Evolutionary conservation across 92 coral and sea anemone genomes (phyloP).

Genomic region (Siderastrea radians): DNA sequence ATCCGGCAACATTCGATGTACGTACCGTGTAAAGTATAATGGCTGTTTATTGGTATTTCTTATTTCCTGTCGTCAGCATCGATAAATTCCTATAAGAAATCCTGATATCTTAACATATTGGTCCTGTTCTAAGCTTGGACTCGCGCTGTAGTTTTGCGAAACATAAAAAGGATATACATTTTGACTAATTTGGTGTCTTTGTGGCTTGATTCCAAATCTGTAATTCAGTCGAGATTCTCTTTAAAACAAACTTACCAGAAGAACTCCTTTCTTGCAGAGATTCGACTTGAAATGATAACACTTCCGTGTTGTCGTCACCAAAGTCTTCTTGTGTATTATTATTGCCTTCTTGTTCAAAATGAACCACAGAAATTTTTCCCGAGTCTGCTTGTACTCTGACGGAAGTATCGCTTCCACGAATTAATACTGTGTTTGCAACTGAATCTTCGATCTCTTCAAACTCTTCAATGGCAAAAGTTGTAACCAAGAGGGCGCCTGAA

Average conservation of each 20-base stretch:
- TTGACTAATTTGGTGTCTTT: too few relatives aligned
- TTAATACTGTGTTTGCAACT: constrained; percentile 10
- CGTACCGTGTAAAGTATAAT: too few relatives aligned
- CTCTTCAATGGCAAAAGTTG: background rate
- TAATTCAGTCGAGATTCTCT: background rate
- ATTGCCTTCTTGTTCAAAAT: constrained; percentile 23
- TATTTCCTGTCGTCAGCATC: too few relatives aligned
- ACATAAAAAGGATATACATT: too few relatives aligned
- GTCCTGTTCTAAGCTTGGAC: too few relatives aligned
- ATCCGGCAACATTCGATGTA: too few relatives aligned
- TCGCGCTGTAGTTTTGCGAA: too few relatives aligned
- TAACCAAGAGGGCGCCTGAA: constrained; percentile 12
- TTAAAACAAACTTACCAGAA: background rate
- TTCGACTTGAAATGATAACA: constrained; percentile 27
- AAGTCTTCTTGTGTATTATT: constrained; percentile 25
- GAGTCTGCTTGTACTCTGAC: constrained; percentile 14
- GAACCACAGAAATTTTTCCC: constrained; percentile 26
- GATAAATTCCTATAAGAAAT: too few relatives aligned
- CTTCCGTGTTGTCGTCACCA: constrained; percentile 14
- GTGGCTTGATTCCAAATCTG: too few relatives aligned
- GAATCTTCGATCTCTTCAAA: background rate
- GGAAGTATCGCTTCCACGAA: constrained; percentile 42
- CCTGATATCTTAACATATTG: too few relatives aligned
- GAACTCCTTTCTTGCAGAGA: constrained; percentile 10
- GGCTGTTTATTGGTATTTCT: too few relatives aligned